These are phyloP conservation scores for Balearica regulorum DNA, from an alignment of 2,797 vertebrate genomes.

Conservation along the genomic window DNA sequence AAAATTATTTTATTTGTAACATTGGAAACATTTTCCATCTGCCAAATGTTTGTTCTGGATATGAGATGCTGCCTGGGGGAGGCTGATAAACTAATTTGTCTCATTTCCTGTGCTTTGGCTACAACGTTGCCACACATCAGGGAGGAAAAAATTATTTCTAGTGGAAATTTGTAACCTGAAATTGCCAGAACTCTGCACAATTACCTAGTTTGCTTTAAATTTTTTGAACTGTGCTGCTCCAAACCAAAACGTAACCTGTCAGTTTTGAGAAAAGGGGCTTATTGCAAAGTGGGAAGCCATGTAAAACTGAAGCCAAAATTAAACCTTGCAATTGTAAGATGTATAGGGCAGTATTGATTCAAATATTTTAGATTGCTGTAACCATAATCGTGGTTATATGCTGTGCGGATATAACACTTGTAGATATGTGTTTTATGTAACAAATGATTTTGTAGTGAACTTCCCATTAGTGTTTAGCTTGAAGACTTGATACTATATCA, in stretches of 20 bases:
- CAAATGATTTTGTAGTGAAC: neutral
- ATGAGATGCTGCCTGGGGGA: neutral
- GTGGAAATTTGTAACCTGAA: neutral
- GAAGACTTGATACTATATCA: neutral
- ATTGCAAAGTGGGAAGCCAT: neutral
- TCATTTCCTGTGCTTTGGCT: neutral
- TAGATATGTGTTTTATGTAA: neutral
- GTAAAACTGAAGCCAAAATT: neutral
- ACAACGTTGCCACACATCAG: neutral
- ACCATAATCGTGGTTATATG: neutral
- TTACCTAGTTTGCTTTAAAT: neutral
- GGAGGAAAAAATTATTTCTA: neutral
- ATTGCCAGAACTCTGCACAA: neutral
- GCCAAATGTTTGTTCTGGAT: slow-evolving; percentile 10
- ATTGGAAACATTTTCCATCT: neutral
- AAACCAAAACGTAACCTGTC: neutral
- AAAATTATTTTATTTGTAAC: neutral
- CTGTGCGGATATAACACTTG: neutral
- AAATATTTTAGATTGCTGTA: neutral
- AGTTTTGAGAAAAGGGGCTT: neutral
- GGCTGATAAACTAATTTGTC: neutral
- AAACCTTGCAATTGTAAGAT: neutral
- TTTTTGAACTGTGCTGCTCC: neutral
- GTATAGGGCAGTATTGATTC: neutral
- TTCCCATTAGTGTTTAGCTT: neutral